Evolutionary conservation across 2,113 vertebrate species (phyloP).

Genomic region (Dromaius novaehollandiae): DNA sequence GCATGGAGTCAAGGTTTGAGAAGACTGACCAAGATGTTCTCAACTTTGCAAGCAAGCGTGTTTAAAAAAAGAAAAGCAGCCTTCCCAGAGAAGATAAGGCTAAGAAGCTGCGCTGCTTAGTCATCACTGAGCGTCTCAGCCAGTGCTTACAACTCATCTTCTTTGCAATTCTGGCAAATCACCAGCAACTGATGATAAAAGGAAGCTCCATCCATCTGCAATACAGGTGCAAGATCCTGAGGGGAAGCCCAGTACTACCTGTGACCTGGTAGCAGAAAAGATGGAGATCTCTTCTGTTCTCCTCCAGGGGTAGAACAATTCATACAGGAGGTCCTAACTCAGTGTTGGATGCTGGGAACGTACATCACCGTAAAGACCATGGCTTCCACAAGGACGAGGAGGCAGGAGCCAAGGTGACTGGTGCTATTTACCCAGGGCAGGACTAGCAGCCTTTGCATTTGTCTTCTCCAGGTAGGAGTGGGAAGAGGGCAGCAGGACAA

Average conservation of each 20-base stretch:
- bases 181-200: background rate
- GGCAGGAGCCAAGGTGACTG: background rate
- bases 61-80: background rate
- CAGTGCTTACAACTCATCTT: rapidly evolving
- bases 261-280: background rate
- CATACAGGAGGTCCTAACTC: background rate
- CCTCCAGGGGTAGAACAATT: background rate
- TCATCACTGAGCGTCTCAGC: background rate
- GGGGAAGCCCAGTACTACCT: background rate
- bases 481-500: background rate
- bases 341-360: rapidly evolving
- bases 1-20: rapidly evolving
- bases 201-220: background rate
- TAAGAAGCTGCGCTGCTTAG: background rate
- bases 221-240: rapidly evolving
- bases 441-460: background rate
- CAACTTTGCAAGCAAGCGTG: background rate
- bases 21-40: background rate
- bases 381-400: background rate
- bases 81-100: background rate
- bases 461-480: background rate
- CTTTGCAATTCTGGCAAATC: background rate
- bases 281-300: background rate
- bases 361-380: background rate
- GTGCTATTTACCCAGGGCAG: background rate